Conservation (phyloP, 2,888 invertebrate species). For the Magallana nippona region DNA sequence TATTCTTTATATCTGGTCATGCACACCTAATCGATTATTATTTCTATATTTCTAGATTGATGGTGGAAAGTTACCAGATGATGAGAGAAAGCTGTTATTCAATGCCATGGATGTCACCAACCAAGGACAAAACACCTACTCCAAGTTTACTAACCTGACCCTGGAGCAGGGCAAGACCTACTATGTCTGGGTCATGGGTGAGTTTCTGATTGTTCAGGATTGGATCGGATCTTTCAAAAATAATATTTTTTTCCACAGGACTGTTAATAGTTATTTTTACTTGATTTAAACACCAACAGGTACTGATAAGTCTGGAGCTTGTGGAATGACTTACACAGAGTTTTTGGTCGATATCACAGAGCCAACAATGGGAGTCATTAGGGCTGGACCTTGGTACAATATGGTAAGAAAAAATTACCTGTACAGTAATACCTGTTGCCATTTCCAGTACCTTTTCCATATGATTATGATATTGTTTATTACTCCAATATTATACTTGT, state of each 20-base stretch:
- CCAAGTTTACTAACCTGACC: constrained; percentile 46
- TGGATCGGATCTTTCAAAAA: too few species aligned
- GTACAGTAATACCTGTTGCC: too few species aligned
- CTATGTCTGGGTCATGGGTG: constrained; percentile 63
- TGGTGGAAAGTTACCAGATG: constrained; percentile 53
- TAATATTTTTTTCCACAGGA: too few species aligned
- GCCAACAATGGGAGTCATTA: constrained; percentile 59
- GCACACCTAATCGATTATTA: too few species aligned
- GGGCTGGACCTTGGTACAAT: constrained; percentile 58
- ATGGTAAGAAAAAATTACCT: constrained; percentile 55
- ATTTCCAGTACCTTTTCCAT: too few species aligned
- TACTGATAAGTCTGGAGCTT: constrained; percentile 62
- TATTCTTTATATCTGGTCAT: too few species aligned
- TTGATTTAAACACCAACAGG: constrained; percentile 41
- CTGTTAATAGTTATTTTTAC: too few species aligned
- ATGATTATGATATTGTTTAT: too few species aligned
- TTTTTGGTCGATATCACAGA: constrained; percentile 60
- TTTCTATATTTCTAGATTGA: constrained; percentile 49
- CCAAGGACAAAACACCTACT: constrained; percentile 54
- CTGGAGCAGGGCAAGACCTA: constrained; percentile 56
- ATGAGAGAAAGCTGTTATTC: constrained; percentile 49
- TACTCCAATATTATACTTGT: too few species aligned
- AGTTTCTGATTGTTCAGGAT: constrained; percentile 10
- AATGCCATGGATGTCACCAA: constrained; percentile 55
- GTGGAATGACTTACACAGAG: constrained; percentile 55